These are phyloP conservation scores for Chelidonichthys spinosus DNA, from an alignment of 2,797 vertebrate species.

Conservation along the genomic window DNA sequence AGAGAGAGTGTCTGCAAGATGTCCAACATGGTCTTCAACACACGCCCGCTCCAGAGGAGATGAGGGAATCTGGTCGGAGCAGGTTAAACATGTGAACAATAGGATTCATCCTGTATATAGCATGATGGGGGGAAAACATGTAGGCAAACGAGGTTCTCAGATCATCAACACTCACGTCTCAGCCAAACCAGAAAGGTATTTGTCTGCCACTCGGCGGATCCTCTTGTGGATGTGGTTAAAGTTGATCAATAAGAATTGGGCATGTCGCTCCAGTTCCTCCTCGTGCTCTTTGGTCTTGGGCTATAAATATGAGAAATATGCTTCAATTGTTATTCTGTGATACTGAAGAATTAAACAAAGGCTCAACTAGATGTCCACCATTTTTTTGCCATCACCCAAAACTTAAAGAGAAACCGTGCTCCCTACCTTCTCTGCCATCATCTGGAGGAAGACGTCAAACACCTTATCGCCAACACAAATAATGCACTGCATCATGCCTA, in stretches of 20 bases:
- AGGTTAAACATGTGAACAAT: constrained; percentile 3
- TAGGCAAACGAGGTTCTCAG: too few species aligned
- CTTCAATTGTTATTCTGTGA: neutral
- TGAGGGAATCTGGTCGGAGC: constrained; percentile 90
- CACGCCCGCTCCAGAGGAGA: constrained; percentile 96
- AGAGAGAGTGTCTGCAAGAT: constrained; percentile 92
- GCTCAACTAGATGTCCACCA: neutral
- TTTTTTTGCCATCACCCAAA: neutral
- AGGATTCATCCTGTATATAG: neutral
- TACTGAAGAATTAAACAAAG: neutral
- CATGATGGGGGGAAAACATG: neutral
- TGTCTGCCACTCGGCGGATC: constrained; percentile 97
- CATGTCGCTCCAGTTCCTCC: constrained; percentile 95
- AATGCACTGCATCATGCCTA: constrained; percentile 99
- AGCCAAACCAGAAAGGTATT: constrained; percentile 96
- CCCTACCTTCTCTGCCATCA: constrained; percentile 98
- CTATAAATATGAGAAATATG: constrained; percentile 73
- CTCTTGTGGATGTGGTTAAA: constrained; percentile 99
- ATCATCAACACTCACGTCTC: constrained; percentile 88
- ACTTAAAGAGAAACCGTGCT: neutral
- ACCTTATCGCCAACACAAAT: constrained; percentile 97
- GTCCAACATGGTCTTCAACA: constrained; percentile 98
- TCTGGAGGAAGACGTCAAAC: constrained; percentile 97
- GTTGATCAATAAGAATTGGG: constrained; percentile 95
- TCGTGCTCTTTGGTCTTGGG: constrained; percentile 97